Percentiles rank a stretch among this genome's conserved stretches.
phyloP scores from a whole-genome alignment of 2,113 vertebrate genomes.

The Scophthalmus maximus region DNA sequence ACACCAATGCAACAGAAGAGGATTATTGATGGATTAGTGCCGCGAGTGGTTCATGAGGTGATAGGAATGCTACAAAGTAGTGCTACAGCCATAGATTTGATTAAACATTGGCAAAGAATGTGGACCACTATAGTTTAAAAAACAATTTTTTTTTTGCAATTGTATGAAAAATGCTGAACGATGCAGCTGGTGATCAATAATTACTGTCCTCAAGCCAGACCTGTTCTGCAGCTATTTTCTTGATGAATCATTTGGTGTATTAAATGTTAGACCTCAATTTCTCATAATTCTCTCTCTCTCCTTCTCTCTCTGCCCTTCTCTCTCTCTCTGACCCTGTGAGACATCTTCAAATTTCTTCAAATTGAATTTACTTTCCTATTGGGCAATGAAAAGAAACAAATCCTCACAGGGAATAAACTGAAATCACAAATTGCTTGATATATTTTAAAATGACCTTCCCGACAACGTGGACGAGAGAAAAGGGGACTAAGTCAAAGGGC shows the following conservation, averaged over 20 bases:
- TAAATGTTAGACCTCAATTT: background rate
- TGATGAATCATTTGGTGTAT: background rate
- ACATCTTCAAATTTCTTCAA: too few species aligned
- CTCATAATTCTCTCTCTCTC: too few species aligned
- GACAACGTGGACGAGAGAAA: constrained; percentile 18
- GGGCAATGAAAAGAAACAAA: too few species aligned
- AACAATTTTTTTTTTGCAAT: background rate
- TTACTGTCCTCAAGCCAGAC: background rate
- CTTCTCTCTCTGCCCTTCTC: too few species aligned
- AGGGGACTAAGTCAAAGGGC: constrained; percentile 19
- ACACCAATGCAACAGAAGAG: constrained; percentile 62
- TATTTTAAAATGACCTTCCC: too few species aligned
- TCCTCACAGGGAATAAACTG: too few species aligned
- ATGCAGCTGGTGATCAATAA: too few species aligned
- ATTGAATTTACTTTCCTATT: too few species aligned
- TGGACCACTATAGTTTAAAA: background rate
- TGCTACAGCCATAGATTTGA: background rate
- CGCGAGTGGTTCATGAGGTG: constrained; percentile 34
- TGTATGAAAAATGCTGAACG: background rate
- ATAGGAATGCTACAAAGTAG: too few species aligned
- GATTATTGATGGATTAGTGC: constrained; percentile 72
- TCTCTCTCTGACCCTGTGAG: too few species aligned
- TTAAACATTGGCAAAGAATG: background rate
- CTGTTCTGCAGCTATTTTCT: too few species aligned
- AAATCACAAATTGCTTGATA: too few species aligned